These are phyloP conservation scores for Habrosyne pyritoides DNA, from an alignment of 2,888 invertebrate genomes.

Conservation along the genomic window DNA sequence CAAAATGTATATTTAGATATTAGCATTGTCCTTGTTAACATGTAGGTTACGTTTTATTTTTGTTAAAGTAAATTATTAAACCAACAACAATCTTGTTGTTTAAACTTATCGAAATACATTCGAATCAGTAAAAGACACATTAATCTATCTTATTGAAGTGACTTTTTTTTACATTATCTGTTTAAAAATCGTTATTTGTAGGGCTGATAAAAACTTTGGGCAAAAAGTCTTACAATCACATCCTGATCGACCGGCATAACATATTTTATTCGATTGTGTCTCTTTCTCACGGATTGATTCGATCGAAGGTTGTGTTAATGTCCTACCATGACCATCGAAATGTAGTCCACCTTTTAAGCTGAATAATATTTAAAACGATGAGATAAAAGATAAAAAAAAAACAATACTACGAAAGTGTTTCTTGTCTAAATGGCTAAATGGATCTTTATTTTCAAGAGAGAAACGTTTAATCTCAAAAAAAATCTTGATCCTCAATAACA, in stretches of 20 bases:
- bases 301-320: not conserved
- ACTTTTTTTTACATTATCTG: no score
- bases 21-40: not conserved
- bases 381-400: no score
- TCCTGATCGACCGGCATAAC: not conserved
- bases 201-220: not conserved
- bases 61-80: not conserved
- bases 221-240: not conserved
- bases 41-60: not conserved
- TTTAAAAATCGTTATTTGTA: not conserved
- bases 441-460: not conserved
- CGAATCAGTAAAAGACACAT: not conserved
- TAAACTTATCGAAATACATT: not conserved
- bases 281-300: not conserved
- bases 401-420: no score
- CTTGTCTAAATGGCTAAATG: no score
- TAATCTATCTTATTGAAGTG: not conserved
- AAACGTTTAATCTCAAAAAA: no score
- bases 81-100: not conserved
- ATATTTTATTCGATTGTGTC: not conserved
- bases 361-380: not conserved
- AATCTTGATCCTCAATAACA: no score
- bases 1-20: not conserved
- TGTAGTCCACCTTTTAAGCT: not conserved
- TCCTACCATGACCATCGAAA: not conserved